phyloP scores from a whole-genome alignment of 2,113 vertebrate genomes.

The Canis aureus region DNA sequence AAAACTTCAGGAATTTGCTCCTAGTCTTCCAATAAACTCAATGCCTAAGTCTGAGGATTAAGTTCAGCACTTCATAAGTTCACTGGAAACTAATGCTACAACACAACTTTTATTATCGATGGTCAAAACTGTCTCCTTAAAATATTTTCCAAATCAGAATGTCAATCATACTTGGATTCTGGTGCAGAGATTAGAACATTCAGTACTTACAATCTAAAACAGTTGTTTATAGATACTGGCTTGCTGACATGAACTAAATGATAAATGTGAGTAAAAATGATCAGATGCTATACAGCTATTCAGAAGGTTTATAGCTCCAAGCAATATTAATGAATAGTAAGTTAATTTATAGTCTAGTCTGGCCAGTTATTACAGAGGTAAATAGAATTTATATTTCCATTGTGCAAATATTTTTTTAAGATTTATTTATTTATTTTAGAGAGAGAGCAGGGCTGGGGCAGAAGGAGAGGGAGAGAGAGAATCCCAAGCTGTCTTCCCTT shows the following conservation, averaged over 20 bases:
- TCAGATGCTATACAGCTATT: background rate
- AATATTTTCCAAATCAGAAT: conserved; percentile 42
- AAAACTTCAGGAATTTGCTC: background rate
- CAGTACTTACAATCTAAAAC: background rate
- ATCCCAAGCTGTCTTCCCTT: background rate
- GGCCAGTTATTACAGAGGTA: background rate
- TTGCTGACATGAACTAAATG: background rate
- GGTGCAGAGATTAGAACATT: conserved; percentile 26
- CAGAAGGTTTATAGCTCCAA: background rate
- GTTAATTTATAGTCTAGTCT: background rate
- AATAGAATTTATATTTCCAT: background rate
- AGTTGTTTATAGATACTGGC: background rate
- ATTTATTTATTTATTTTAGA: background rate
- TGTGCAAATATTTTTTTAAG: background rate
- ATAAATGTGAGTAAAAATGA: conserved; percentile 48
- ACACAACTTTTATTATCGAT: background rate
- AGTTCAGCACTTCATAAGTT: conserved; percentile 30
- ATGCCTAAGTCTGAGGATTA: conserved; percentile 30
- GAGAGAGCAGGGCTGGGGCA: background rate
- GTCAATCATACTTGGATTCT: conserved; percentile 27
- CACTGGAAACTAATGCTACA: background rate
- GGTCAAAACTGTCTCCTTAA: background rate
- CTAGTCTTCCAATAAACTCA: conserved; percentile 16
- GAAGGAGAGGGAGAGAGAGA: background rate
- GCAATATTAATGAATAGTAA: background rate